Evolutionary conservation across 2,888 invertebrate genomes (phyloP).

Genomic region (Polydrusus tereticollis): DNA sequence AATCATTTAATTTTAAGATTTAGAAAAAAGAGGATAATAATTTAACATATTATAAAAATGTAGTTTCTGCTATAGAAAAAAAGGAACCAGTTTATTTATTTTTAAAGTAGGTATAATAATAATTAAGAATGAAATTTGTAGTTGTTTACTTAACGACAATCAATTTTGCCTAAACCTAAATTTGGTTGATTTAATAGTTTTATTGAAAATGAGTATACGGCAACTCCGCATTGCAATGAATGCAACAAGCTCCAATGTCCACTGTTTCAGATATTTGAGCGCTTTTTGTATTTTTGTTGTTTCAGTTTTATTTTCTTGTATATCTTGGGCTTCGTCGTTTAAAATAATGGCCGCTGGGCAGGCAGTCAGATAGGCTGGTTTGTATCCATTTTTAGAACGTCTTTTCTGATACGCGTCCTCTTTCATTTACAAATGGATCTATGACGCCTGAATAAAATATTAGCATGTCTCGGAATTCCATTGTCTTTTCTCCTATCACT

Average conservation of each 20-base stretch:
- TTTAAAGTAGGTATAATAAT: too few species aligned
- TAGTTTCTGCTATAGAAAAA: too few species aligned
- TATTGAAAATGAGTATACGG: not conserved
- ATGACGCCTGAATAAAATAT: slow-evolving; percentile 8
- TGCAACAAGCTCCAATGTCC: slow-evolving; percentile 39
- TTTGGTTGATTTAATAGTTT: too few species aligned
- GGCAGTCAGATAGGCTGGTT: slow-evolving; percentile 34
- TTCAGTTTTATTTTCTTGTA: slow-evolving; percentile 39
- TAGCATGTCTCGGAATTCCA: not conserved
- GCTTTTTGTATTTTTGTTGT: slow-evolving; percentile 40
- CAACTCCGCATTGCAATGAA: slow-evolving; percentile 23
- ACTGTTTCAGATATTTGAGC: slow-evolving; percentile 43
- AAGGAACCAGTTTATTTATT: too few species aligned
- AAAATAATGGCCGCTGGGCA: slow-evolving; percentile 43
- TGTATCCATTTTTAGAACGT: slow-evolving; percentile 32
- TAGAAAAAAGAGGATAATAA: too few species aligned
- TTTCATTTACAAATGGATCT: slow-evolving; percentile 22
- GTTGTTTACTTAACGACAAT: too few species aligned
- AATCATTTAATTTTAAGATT: too few species aligned
- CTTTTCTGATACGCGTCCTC: slow-evolving; percentile 1
- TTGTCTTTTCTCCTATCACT: not conserved
- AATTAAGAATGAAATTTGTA: too few species aligned
- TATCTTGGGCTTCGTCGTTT: slow-evolving; percentile 37
- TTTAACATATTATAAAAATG: too few species aligned
- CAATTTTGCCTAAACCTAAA: too few species aligned